Conservation (phyloP, 2,113 vertebrate species). For the Ptyas mucosa region DNA sequence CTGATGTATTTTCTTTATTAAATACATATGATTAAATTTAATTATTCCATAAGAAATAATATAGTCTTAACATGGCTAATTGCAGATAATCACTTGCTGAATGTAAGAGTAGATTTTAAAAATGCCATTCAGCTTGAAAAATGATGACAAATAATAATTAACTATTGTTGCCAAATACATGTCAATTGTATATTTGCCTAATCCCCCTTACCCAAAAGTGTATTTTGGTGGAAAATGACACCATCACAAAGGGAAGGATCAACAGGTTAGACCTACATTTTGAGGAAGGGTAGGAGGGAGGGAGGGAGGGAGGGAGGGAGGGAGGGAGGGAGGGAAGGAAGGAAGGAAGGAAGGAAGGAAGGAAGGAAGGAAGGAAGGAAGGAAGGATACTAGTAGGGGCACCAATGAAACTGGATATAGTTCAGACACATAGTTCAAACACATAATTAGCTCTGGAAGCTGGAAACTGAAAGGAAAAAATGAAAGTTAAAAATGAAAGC, state of each 20-base stretch:
- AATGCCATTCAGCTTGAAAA: not conserved
- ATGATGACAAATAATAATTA: not conserved
- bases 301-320: no score
- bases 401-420: not conserved
- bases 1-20: slow-evolving; percentile 29
- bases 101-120: slow-evolving; percentile 4
- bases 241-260: not conserved
- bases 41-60: slow-evolving; percentile 8
- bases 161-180: not conserved
- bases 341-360: no score
- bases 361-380: not conserved
- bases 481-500: not conserved
- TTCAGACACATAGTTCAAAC: not conserved
- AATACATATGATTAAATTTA: slow-evolving; percentile 24
- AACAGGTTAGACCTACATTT: not conserved
- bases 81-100: slow-evolving; percentile 7
- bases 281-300: not conserved
- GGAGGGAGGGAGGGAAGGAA: no score
- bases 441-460: not conserved
- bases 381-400: not conserved
- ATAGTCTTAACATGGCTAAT: not conserved
- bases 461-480: not conserved
- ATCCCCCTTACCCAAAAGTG: no score
- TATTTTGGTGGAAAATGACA: not conserved
- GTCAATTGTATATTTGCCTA: not conserved